Percentiles rank a stretch among this genome's conserved stretches.
Conservation (phyloP, 1,140 invertebrate genomes). For the Panagrolaimus sp. region DNA sequence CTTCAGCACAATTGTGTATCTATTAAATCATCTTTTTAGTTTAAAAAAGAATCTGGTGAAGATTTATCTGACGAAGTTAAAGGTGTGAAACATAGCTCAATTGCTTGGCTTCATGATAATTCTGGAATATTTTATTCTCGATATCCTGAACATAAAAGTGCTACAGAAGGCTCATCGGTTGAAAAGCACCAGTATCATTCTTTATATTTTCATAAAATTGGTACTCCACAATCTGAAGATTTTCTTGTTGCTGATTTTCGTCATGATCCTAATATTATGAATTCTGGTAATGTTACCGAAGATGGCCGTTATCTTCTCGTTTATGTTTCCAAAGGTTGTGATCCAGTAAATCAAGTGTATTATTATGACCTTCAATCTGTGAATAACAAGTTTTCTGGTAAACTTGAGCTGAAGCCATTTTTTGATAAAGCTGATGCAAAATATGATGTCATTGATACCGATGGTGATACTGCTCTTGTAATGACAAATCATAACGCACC, state of each 20-base stretch:
- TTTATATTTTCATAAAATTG: conserved; percentile 82
- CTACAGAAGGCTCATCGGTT: conserved; percentile 82
- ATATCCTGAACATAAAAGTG: conserved; percentile 74
- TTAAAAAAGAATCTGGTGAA: conserved; percentile 67
- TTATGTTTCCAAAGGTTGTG: conserved; percentile 45
- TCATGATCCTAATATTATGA: conserved; percentile 82
- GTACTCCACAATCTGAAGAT: conserved; percentile 80
- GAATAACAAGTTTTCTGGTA: conserved; percentile 45
- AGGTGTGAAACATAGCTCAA: conserved; percentile 81
- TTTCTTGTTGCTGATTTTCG: conserved; percentile 82
- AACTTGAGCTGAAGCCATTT: conserved; percentile 56
- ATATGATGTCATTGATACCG: conserved; percentile 87
- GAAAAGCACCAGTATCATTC: conserved; percentile 81
- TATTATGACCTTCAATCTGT: conserved; percentile 51
- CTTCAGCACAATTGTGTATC: conserved; percentile 18
- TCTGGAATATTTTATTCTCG: conserved; percentile 89
- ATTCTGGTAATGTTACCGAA: conserved; percentile 60
- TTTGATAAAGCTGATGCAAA: conserved; percentile 85
- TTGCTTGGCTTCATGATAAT: conserved; percentile 91
- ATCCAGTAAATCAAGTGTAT: conserved; percentile 52
- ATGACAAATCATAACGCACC: conserved; percentile 87
- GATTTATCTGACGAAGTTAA: conserved; percentile 81
- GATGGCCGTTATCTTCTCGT: conserved; percentile 55
- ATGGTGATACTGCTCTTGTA: conserved; percentile 76
- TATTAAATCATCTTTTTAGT: conserved; percentile 57